Percentiles rank a stretch among this genome's conserved stretches.
Conservation (phyloP, 1,140 invertebrate genomes). For the Amphibalanus amphitrite region DNA sequence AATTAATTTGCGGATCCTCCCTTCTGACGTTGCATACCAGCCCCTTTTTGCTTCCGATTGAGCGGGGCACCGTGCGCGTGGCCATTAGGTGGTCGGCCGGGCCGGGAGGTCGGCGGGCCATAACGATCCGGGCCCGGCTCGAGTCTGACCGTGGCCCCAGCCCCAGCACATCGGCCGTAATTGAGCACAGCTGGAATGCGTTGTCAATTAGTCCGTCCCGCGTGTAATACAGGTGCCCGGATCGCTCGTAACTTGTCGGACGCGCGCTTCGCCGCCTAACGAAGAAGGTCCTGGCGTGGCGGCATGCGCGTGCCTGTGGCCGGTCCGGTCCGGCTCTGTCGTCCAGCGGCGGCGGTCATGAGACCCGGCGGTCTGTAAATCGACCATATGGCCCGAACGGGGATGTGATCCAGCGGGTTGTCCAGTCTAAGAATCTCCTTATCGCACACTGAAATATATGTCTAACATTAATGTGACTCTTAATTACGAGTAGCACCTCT, state of each 20-base stretch:
- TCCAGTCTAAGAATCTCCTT: too few relatives aligned
- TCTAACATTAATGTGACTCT: too few relatives aligned
- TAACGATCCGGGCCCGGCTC: not conserved
- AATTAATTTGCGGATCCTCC: not conserved
- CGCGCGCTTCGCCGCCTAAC: not conserved
- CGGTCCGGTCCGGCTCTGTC: too few relatives aligned
- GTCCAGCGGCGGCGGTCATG: too few relatives aligned
- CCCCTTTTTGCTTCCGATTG: conserved; percentile 1
- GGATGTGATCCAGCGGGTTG: too few relatives aligned
- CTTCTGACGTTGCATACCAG: not conserved
- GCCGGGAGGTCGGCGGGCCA: too few relatives aligned
- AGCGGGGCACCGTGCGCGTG: not conserved
- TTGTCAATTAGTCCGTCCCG: not conserved
- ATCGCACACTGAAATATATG: too few relatives aligned
- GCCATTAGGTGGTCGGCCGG: not conserved
- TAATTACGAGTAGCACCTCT: too few relatives aligned
- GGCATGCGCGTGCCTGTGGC: too few relatives aligned
- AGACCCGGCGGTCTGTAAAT: too few relatives aligned
- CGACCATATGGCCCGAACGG: too few relatives aligned
- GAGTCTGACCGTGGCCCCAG: too few relatives aligned
- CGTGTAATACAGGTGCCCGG: not conserved
- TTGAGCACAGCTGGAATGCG: not conserved
- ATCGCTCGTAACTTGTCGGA: not conserved
- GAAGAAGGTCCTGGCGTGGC: not conserved
- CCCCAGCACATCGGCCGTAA: not conserved